These are phyloP conservation scores for Astyanax mexicanus DNA, from an alignment of 2,797 vertebrate genomes.

Conservation along the genomic window DNA sequence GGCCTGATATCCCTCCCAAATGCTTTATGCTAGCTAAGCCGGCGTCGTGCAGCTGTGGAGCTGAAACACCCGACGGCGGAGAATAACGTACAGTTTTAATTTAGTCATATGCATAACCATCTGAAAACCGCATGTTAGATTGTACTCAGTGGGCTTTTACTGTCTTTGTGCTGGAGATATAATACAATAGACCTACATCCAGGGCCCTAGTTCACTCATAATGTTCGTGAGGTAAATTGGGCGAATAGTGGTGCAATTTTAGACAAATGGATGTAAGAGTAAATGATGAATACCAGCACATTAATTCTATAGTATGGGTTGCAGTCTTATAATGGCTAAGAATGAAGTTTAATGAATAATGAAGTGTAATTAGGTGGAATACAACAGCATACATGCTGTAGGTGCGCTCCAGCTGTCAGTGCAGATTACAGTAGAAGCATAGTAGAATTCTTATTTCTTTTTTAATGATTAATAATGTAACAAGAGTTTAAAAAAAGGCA, in stretches of 20 bases:
- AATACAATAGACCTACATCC: neutral
- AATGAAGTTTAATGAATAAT: constrained; percentile 24
- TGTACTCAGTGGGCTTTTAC: neutral
- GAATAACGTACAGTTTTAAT: neutral
- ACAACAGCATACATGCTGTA: neutral
- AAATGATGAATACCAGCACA: neutral
- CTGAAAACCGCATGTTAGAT: neutral
- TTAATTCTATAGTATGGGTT: neutral
- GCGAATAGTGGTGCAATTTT: neutral
- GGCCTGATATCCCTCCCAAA: constrained; percentile 15
- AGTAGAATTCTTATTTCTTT: neutral
- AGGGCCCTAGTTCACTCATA: neutral
- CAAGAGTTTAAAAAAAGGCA: too few relatives aligned
- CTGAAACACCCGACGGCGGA: neutral
- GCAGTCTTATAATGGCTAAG: constrained; percentile 6
- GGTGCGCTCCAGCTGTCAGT: neutral
- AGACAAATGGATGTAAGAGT: constrained; percentile 11
- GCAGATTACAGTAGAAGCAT: neutral
- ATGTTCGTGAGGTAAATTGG: constrained; percentile 1
- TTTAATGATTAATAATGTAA: neutral
- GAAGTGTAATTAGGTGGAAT: constrained; percentile 31
- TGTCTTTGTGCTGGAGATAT: neutral
- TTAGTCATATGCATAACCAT: neutral
- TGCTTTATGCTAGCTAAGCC: constrained; percentile 8
- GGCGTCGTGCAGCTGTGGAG: neutral